Evolutionary conservation across 2,113 vertebrate genomes (phyloP).

Genomic region (Hydrolagus affinis): DNA sequence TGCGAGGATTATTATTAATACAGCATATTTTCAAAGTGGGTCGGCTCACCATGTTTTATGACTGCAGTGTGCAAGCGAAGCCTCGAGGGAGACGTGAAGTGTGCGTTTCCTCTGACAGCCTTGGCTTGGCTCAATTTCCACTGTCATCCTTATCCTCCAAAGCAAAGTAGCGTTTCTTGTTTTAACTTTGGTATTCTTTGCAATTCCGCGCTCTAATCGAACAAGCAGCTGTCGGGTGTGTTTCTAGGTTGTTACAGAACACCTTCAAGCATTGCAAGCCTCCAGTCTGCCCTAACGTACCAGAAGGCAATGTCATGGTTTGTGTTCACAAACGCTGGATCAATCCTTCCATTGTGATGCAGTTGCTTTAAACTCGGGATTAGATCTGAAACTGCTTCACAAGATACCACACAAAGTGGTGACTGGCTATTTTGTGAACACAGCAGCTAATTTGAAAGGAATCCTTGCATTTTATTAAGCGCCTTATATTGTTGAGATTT

Average conservation of each 20-base stretch:
- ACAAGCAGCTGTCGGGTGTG: background rate
- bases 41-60: background rate
- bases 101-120: background rate
- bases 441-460: too few relatives aligned
- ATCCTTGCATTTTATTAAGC: too few relatives aligned
- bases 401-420: too few relatives aligned
- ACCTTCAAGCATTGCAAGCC: background rate
- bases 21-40: background rate
- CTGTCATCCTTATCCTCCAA: background rate
- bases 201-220: background rate
- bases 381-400: too few relatives aligned
- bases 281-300: too few relatives aligned
- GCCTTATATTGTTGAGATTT: too few relatives aligned
- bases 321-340: too few relatives aligned
- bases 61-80: background rate
- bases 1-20: too few relatives aligned
- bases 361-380: too few relatives aligned
- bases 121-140: background rate
- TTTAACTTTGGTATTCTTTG: background rate
- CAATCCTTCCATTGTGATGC: too few relatives aligned
- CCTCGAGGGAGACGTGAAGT: background rate
- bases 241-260: background rate
- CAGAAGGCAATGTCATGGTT: too few relatives aligned
- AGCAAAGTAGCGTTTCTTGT: background rate
- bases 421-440: too few relatives aligned